Evolutionary conservation across 2,888 invertebrate species (phyloP), one percentile per base, ranked within the genome.

Genomic region (Acleris literana): DNA sequence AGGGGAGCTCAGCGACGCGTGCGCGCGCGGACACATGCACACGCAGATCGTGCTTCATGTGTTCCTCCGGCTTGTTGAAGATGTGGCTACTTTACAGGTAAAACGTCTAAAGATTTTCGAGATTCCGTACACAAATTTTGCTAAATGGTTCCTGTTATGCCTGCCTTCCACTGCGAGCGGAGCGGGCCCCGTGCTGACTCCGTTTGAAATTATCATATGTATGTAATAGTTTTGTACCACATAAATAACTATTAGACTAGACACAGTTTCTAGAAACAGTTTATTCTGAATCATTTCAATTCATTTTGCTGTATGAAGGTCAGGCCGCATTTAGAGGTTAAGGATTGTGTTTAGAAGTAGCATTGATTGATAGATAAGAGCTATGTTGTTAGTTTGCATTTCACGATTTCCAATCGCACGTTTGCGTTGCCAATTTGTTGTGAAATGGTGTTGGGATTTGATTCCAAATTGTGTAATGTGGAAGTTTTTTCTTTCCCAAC

Each of bases 31-130:
- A 13, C 97, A 97, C 79, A 94, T 95, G 58, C 98, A 98, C 82
- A 97, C 97, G 13, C 98, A 98, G 86, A 93, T 99, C 63, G 98
- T 99, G 5, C 90, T 99, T 62, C 94, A 97, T 75, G 96, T 98
- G 13, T 97, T 99, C 80, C 90, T 98, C 65, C 94, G 99, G 61
- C 93, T 99, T 17, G 97, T 97, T 5, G 99, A 99, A 89, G 99
- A 99, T 93, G 97, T 98, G 48, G 97, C 98, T 9, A 94, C 97
- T 9, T 91, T 98, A 74, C 98, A 98, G 93, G 96, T 95, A 29
- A 29, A 3, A 7, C 7, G 7, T 0, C 6, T 0, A 25, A 6
- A 9, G 29, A 29, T 29, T 29, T 29, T 29, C 7, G 29, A 29
- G 29, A 29, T 29, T 29, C 25, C 25, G 25, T 7, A 25, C 25